Conservation (phyloP, 2,113 vertebrate genomes). For the Thalassoma bifasciatum region DNA sequence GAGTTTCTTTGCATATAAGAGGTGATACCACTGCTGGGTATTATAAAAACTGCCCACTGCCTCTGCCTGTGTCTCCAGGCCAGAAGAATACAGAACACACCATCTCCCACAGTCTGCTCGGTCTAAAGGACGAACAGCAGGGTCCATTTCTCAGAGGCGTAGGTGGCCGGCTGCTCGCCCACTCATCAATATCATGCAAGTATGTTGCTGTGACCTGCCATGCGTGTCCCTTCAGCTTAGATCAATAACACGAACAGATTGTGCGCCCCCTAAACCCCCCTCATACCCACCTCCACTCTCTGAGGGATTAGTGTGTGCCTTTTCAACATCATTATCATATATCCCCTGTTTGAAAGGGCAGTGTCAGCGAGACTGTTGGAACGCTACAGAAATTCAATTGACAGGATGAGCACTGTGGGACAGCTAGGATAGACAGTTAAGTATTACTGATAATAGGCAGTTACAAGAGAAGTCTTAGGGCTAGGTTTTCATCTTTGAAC, state of each 20-base stretch:
- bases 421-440: slow-evolving; percentile 16
- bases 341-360: slow-evolving; percentile 66
- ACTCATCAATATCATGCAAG: slow-evolving; percentile 72
- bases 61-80: not conserved
- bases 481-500: not conserved
- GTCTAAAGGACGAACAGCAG: slow-evolving; percentile 57
- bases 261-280: slow-evolving; percentile 34
- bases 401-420: slow-evolving; percentile 39
- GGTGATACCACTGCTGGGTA: not conserved
- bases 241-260: slow-evolving; percentile 77
- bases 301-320: slow-evolving; percentile 63
- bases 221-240: slow-evolving; percentile 68
- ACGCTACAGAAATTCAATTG: slow-evolving; percentile 45
- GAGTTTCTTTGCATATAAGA: not conserved
- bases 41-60: not conserved
- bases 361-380: slow-evolving; percentile 42
- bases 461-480: not conserved
- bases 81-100: not conserved
- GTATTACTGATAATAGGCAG: slow-evolving; percentile 26
- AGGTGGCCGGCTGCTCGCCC: slow-evolving; percentile 66
- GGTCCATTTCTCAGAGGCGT: slow-evolving; percentile 63
- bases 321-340: slow-evolving; percentile 75
- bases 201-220: slow-evolving; percentile 69
- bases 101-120: slow-evolving; percentile 18
- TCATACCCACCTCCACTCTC: slow-evolving; percentile 48